A percentile compares a stretch with the other conserved stretches of the same genome.
These are phyloP conservation scores for Oikopleura dioica DNA, from an alignment of 23 tunicate species.

Conservation along the genomic window DNA sequence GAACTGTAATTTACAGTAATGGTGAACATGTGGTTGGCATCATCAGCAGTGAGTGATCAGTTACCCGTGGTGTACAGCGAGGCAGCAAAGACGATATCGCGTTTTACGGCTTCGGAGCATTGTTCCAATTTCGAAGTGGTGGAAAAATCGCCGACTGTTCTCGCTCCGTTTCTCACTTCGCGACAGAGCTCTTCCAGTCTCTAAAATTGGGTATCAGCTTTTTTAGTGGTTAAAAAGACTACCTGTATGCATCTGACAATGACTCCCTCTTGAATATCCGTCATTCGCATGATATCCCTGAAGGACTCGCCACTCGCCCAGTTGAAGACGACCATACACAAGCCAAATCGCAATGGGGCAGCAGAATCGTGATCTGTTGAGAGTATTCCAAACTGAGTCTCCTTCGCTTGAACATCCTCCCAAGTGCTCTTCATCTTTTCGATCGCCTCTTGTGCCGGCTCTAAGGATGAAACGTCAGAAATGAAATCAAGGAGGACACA, in stretches of 20 bases:
- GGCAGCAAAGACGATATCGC: conserved; percentile 98
- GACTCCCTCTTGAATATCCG: conserved; percentile 75
- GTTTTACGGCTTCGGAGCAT: conserved; percentile 73
- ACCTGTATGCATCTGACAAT: conserved; percentile 86
- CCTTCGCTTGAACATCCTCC: background rate
- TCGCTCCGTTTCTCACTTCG: conserved; percentile 84
- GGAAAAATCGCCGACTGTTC: conserved; percentile 71
- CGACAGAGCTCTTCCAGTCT: conserved; percentile 62
- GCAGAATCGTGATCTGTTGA: conserved; percentile 59
- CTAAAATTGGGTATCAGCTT: no score
- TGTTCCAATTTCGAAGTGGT: conserved; percentile 65
- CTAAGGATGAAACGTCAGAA: background rate
- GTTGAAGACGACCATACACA: conserved; percentile 64
- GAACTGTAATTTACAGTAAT: background rate
- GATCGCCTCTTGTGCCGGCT: background rate
- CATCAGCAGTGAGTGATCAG: background rate
- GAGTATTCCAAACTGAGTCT: conserved; percentile 28
- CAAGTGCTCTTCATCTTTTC: background rate
- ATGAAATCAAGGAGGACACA: background rate
- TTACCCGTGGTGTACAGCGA: conserved; percentile 43
- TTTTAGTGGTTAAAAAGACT: no score
- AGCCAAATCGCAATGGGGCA: conserved; percentile 37
- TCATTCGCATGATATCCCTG: conserved; percentile 61
- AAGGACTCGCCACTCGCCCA: conserved; percentile 92
- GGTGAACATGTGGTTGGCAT: background rate